These are phyloP conservation scores for Anadara kagoshimensis DNA, from an alignment of 1,140 invertebrate species.

Conservation along the genomic window DNA sequence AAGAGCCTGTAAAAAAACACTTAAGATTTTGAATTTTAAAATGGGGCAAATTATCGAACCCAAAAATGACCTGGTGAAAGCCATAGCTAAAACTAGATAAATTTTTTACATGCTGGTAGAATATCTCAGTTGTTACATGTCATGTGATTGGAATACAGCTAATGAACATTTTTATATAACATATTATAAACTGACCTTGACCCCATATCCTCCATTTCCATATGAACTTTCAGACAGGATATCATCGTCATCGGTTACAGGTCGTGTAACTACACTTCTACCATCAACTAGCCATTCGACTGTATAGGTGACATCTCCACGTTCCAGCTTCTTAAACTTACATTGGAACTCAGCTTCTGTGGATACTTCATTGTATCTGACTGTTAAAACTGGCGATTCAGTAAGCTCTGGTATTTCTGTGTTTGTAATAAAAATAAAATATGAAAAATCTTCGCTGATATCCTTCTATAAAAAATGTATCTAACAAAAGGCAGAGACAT, in stretches of 20 bases:
- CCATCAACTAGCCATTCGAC: conserved; percentile 38
- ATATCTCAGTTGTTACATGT: no score
- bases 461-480: no score
- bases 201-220: conserved; percentile 30
- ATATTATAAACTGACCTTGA: conserved; percentile 21
- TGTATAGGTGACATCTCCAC: conserved; percentile 42
- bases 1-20: no score
- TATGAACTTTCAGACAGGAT: conserved; percentile 17
- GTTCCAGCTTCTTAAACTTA: conserved; percentile 35
- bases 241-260: conserved; percentile 8
- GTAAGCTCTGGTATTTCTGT: conserved; percentile 51
- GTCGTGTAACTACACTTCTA: background rate
- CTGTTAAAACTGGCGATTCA: conserved; percentile 32
- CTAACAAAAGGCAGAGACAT: no score
- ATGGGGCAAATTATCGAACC: no score
- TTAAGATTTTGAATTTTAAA: no score
- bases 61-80: no score
- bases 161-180: background rate
- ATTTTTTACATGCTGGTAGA: no score
- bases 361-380: conserved; percentile 22
- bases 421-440: no score
- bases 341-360: conserved; percentile 39
- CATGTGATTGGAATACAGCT: no score
- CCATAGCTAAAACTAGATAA: no score
- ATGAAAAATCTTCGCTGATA: no score